Base-by-base conservation (phyloP, 2,113 vertebrate species). In the Nansenia antarctica region DNA sequence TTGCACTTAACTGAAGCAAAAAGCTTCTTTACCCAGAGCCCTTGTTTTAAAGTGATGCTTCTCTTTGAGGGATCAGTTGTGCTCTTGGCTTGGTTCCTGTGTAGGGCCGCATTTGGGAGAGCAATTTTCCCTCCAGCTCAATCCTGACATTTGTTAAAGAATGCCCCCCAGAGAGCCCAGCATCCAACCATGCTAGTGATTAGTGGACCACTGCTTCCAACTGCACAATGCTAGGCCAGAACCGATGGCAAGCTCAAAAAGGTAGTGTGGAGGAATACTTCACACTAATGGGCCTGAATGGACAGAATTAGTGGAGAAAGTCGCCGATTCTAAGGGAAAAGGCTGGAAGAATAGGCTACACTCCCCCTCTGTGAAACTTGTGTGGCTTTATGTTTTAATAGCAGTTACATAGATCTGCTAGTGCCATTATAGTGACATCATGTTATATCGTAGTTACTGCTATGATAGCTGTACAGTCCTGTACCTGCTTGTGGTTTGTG, bases 81-180 rank as follows among this genome's bases (percentile, higher is more conserved):
- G 62, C 64, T 65, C 70, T 65, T 73, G 69, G 64, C 70, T 76
- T 49, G 63, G 54, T 45, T 70, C 58, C 70, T 72, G 42, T 71
- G 73, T 66, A 69, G 35, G 32, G 39, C 49, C 47, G 35, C 78
- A 60, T 45, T 72, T 68, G 72, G 37, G 69, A 85, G 69, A 73
- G 73, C 76, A 81, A 67, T 82, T 82, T 74, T 59, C 67, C 62
- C 45, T 35, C 57, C 59, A 55, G 74, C 68, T 72, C 62, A 62
- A 72, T 71, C 39, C 70, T 81, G 80, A 78, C 83, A 78, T 85
- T 78, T 82, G 72, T 85, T 76, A 76, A 70, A 76, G 53, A 65
- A 71, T 70, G 42, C 52, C 80, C 72, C 64, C 53, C 20, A 39
- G 72, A 77, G 77, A 62, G 31, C 3, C 26, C 39, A 57, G 42